These are phyloP conservation scores for Urosaurus nigricauda DNA, from an alignment of 2,797 vertebrate species.

Conservation along the genomic window DNA sequence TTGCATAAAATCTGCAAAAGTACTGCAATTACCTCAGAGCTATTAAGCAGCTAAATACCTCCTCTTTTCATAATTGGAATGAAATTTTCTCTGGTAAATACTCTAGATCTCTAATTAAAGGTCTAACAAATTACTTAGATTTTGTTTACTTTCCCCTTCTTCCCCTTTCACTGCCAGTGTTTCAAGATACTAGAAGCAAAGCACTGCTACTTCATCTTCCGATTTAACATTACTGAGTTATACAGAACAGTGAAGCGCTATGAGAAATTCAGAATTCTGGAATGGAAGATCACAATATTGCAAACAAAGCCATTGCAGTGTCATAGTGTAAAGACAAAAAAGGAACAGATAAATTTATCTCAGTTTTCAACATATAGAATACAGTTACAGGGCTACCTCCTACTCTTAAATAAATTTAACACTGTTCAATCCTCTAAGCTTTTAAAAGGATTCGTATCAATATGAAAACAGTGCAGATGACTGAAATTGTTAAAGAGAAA, in stretches of 20 bases:
- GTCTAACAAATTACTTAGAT: slow-evolving; percentile 63
- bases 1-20: slow-evolving; percentile 42
- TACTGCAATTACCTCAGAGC: slow-evolving; percentile 64
- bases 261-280: not conserved
- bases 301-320: not conserved
- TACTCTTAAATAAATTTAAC: not conserved
- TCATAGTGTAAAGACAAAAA: not conserved
- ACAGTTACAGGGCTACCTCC: not conserved
- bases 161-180: slow-evolving; percentile 59
- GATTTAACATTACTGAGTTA: slow-evolving; percentile 2
- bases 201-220: slow-evolving; percentile 54
- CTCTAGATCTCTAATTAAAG: slow-evolving; percentile 70
- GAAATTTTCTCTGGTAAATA: slow-evolving; percentile 69
- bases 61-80: slow-evolving; percentile 68
- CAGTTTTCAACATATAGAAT: not conserved
- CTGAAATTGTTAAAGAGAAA: not conserved
- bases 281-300: slow-evolving; percentile 7
- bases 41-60: slow-evolving; percentile 68
- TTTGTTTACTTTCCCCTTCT: slow-evolving; percentile 51
- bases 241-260: slow-evolving; percentile 22
- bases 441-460: not conserved
- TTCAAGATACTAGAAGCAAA: slow-evolving; percentile 52
- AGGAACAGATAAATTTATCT: not conserved
- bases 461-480: no score
- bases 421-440: not conserved